Conservation (phyloP, 2,113 vertebrate genomes). For the Panthera tigris region DNA sequence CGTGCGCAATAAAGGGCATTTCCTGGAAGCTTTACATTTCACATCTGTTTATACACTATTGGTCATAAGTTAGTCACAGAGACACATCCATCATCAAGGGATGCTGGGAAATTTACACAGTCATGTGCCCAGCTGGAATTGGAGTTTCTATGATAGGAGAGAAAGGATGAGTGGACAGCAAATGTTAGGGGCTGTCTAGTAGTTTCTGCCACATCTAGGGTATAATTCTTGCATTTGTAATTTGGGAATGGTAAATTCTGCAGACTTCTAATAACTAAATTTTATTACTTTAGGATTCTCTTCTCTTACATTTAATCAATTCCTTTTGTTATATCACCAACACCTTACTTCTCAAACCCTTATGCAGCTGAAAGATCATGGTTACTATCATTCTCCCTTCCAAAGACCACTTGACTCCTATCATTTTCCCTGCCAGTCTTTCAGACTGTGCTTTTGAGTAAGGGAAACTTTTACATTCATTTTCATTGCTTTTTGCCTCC, state of each 20-base stretch:
- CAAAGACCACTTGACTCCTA: background rate
- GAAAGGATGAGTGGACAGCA: background rate
- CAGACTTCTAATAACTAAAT: background rate
- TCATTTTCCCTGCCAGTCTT: background rate
- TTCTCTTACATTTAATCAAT: background rate
- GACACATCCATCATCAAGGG: background rate
- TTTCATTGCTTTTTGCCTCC: background rate
- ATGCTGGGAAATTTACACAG: background rate
- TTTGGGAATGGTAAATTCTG: background rate
- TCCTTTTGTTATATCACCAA: background rate
- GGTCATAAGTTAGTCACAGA: background rate
- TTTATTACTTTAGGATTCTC: background rate
- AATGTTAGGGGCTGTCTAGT: background rate
- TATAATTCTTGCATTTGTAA: background rate
- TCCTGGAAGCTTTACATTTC: background rate
- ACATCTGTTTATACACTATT: background rate
- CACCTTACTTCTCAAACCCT: background rate
- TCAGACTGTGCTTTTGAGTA: background rate
- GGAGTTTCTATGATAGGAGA: background rate
- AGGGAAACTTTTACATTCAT: background rate
- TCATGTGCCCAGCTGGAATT: background rate
- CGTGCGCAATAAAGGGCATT: rapidly evolving
- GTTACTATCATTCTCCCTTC: background rate
- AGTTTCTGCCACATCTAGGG: background rate
- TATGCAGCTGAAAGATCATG: background rate